Conservation (phyloP, 2,888 invertebrate species). For the Mechanitis mazaeus region DNA sequence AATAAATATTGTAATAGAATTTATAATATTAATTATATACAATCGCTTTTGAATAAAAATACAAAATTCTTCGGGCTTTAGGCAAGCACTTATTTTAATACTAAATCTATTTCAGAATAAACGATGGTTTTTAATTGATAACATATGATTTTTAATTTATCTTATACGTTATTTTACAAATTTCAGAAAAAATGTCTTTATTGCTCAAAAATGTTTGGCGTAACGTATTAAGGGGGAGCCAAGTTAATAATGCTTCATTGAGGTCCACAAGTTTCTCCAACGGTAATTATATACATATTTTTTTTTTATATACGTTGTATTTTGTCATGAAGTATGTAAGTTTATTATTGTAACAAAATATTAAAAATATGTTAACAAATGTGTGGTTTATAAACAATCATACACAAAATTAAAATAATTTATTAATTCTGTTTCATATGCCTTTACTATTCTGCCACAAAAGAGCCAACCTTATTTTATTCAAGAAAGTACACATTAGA, state of each 20-base stretch:
- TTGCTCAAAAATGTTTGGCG: conserved; percentile 37
- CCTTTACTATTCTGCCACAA: too few species aligned
- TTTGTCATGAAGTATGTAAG: too few species aligned
- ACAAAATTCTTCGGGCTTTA: conserved; percentile 5
- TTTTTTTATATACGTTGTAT: too few species aligned
- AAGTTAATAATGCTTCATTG: conserved; percentile 39
- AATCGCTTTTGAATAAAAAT: conserved; percentile 4
- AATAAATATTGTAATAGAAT: background rate
- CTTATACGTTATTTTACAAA: background rate
- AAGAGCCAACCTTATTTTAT: too few species aligned
- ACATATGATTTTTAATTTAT: background rate
- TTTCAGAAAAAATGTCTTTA: conserved; percentile 33
- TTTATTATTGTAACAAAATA: too few species aligned
- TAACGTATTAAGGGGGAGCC: conserved; percentile 32
- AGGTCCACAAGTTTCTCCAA: conserved; percentile 46
- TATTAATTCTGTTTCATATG: too few species aligned
- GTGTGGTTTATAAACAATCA: too few species aligned
- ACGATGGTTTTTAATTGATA: background rate
- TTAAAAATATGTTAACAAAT: too few species aligned
- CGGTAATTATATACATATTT: conserved; percentile 25
- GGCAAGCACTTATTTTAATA: background rate
- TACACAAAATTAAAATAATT: too few species aligned
- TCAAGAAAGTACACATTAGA: too few species aligned
- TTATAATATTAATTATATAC: background rate
- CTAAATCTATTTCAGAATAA: background rate